These are phyloP conservation scores for Epinotia demarniana DNA, from an alignment of 2,888 invertebrate genomes.

Conservation along the genomic window DNA sequence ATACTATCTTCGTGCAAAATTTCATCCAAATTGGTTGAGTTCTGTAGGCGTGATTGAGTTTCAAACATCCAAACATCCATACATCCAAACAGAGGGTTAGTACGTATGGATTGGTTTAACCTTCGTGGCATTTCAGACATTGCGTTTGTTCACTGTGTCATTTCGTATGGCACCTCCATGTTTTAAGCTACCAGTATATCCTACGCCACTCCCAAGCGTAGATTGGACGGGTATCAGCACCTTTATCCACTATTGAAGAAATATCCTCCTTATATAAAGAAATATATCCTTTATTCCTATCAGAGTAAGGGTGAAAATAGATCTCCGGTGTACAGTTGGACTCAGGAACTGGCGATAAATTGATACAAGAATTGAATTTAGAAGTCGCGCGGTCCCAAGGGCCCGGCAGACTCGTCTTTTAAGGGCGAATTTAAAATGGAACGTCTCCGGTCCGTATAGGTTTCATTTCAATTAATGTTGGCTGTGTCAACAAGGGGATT, in stretches of 20 bases:
- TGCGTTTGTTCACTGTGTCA: too few relatives aligned
- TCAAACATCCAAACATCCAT: too few relatives aligned
- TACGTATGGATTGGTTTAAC: too few relatives aligned
- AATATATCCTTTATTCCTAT: not conserved
- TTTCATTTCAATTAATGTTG: slow-evolving; percentile 8
- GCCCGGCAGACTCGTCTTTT: not conserved
- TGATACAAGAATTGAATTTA: slow-evolving; percentile 38
- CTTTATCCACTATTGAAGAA: not conserved
- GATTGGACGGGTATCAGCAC: not conserved
- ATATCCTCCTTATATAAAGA: too few relatives aligned
- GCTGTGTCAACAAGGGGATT: not conserved
- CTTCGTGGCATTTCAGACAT: too few relatives aligned
- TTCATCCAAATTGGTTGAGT: too few relatives aligned
- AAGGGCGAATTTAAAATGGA: slow-evolving; percentile 14
- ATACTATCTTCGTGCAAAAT: too few relatives aligned
- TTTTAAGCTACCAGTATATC: not conserved
- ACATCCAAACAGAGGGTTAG: too few relatives aligned
- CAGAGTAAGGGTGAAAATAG: not conserved
- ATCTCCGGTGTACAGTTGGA: slow-evolving; percentile 7
- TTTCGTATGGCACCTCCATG: too few relatives aligned
- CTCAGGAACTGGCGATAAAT: slow-evolving; percentile 26
- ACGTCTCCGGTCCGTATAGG: not conserved
- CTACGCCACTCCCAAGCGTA: not conserved
- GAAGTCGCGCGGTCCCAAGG: slow-evolving; percentile 19
- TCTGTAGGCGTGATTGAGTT: too few relatives aligned